Percentiles rank a stretch among this genome's conserved stretches.
These are phyloP conservation scores for Aurelia sp. DNA, from an alignment of 30 jellyfish, hydroid and myxozoan genomes.

Conservation along the genomic window DNA sequence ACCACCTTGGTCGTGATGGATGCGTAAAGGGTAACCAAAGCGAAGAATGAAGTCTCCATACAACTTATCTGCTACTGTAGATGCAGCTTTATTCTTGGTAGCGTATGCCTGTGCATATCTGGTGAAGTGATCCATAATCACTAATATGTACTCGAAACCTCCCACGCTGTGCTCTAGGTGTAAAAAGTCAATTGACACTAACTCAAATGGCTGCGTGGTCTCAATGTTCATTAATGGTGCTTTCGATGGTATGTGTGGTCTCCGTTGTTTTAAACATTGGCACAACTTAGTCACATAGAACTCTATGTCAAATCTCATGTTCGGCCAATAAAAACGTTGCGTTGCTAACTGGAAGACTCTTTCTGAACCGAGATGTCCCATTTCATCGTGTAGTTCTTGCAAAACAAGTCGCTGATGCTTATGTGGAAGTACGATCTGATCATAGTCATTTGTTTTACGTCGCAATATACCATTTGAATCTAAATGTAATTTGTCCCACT, in stretches of 20 bases:
- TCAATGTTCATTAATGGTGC: conserved; percentile 23
- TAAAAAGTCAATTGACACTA: conserved; percentile 9
- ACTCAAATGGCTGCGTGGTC: conserved; percentile 31
- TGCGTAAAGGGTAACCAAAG: too few species aligned
- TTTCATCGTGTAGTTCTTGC: conserved; percentile 43
- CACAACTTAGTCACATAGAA: neutral
- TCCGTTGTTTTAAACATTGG: conserved; percentile 23
- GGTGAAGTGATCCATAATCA: conserved; percentile 60
- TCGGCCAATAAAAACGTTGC: conserved; percentile 36
- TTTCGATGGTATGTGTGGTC: neutral
- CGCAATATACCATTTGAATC: conserved; percentile 6
- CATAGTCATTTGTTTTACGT: conserved; percentile 2
- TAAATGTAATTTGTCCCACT: conserved; percentile 43
- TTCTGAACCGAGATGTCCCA: conserved; percentile 50
- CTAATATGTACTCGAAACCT: conserved; percentile 44
- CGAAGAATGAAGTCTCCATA: neutral
- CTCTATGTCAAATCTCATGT: conserved; percentile 23
- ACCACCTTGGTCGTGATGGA: too few species aligned
- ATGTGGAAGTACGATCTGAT: conserved; percentile 39
- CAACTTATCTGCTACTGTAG: conserved; percentile 40
- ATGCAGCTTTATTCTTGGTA: conserved; percentile 51
- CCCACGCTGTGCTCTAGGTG: conserved; percentile 35
- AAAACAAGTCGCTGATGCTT: neutral
- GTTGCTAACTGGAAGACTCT: conserved; percentile 43
- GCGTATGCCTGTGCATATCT: conserved; percentile 76